phyloP scores from a whole-genome alignment of 2,797 vertebrate species.

The Gephyroberyx darwinii region DNA sequence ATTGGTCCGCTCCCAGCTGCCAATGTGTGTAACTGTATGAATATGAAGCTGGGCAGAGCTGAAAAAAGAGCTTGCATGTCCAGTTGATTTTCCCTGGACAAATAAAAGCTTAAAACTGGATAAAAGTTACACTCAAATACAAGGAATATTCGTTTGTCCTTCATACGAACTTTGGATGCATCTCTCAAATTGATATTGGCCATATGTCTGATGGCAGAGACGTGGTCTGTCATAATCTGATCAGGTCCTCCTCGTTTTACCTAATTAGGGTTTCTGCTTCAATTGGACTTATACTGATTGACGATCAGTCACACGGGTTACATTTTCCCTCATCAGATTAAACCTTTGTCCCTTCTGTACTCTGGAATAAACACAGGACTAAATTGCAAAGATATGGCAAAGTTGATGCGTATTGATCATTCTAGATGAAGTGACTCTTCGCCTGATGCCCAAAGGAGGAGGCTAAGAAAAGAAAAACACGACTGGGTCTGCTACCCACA shows the following conservation, averaged over 20 bases:
- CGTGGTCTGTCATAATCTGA: slow-evolving; percentile 45
- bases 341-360: slow-evolving; percentile 24
- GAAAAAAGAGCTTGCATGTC: background rate
- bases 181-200: slow-evolving; percentile 11
- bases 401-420: background rate
- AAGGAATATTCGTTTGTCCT: slow-evolving; percentile 14
- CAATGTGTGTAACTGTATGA: too few species aligned
- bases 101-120: background rate
- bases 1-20: background rate
- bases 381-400: slow-evolving; percentile 13
- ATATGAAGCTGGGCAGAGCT: too few species aligned
- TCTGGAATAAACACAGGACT: slow-evolving; percentile 3
- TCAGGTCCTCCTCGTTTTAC: slow-evolving; percentile 43
- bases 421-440: background rate
- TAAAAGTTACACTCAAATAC: slow-evolving; percentile 11
- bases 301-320: slow-evolving; percentile 52
- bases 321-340: slow-evolving; percentile 49
- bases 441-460: background rate
- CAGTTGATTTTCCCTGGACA: slow-evolving; percentile 4
- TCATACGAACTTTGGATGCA: slow-evolving; percentile 15
- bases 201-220: slow-evolving; percentile 36
- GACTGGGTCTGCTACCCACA: background rate
- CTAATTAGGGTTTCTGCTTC: slow-evolving; percentile 33
- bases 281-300: slow-evolving; percentile 48
- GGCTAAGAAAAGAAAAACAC: background rate